Percentiles rank a stretch among this genome's conserved stretches.
These are phyloP conservation scores for Pionites leucogaster DNA, from an alignment of 2,113 vertebrate genomes.

Conservation along the genomic window DNA sequence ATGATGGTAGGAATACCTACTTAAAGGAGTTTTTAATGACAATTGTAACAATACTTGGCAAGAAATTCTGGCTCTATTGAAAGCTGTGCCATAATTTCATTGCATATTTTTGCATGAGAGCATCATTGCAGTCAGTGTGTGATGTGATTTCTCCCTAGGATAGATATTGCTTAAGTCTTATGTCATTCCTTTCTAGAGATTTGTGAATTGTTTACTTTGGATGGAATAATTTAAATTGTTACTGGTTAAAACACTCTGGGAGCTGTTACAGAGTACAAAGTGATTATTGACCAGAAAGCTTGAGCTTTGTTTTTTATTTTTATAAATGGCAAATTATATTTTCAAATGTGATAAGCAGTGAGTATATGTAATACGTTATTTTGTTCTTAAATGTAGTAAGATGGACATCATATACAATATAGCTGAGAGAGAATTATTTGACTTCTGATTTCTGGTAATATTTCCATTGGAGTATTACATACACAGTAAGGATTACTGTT, in stretches of 20 bases:
- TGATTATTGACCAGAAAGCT: background rate
- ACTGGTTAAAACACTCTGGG: background rate
- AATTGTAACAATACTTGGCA: background rate
- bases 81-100: background rate
- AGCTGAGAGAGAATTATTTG: background rate
- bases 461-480: background rate
- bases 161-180: background rate
- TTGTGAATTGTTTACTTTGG: background rate
- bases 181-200: background rate
- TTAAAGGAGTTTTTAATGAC: background rate
- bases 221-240: rapidly evolving
- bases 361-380: background rate
- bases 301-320: background rate
- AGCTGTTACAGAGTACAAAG: background rate
- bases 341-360: background rate
- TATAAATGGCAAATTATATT: background rate
- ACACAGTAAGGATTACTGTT: background rate
- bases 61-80: background rate
- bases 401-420: background rate
- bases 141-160: background rate
- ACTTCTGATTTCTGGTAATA: background rate
- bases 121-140: background rate
- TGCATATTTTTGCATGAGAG: background rate
- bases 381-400: background rate
- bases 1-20: background rate